Evolutionary conservation across 2,797 vertebrate species (phyloP).

Genomic region (Anomalospiza imberbis): DNA sequence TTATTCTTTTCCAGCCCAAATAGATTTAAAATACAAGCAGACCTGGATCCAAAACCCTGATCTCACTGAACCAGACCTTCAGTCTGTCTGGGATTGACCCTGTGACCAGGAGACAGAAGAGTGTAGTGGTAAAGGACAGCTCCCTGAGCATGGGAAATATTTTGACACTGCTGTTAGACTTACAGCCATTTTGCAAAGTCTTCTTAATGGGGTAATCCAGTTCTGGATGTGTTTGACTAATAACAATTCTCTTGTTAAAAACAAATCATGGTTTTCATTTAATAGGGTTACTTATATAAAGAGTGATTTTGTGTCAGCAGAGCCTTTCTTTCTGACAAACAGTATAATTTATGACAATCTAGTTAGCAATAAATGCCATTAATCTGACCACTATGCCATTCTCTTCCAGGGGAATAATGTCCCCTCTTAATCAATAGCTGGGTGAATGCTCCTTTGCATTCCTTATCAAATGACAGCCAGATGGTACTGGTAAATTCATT

Average conservation of each 20-base stretch:
- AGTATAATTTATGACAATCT: constrained; percentile 13
- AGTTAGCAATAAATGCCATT: constrained; percentile 26
- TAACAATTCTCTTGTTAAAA: constrained; percentile 24
- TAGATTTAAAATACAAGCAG: not conserved
- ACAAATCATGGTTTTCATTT: constrained; percentile 38
- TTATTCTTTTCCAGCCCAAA: not conserved
- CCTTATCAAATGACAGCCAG: constrained; percentile 75
- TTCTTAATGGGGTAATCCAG: not conserved
- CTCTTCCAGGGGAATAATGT: not conserved
- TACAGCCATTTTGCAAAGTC: not conserved
- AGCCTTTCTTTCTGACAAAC: constrained; percentile 11
- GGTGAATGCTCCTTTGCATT: constrained; percentile 42
- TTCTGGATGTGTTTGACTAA: constrained; percentile 1
- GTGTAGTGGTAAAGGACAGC: not conserved
- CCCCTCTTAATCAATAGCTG: constrained; percentile 56
- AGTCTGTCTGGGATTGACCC: not conserved
- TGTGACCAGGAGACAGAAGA: not conserved
- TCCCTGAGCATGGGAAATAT: not conserved
- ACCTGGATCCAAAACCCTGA: not conserved
- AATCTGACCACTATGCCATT: constrained; percentile 1
- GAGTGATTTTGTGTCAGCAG: constrained; percentile 31
- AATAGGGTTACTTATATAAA: constrained; percentile 39
- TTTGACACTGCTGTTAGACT: not conserved
- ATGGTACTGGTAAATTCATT: constrained; percentile 75
- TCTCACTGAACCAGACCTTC: not conserved